Evolutionary conservation across 2,113 vertebrate genomes (phyloP).

Genomic region (Myiozetetes cayanensis): DNA sequence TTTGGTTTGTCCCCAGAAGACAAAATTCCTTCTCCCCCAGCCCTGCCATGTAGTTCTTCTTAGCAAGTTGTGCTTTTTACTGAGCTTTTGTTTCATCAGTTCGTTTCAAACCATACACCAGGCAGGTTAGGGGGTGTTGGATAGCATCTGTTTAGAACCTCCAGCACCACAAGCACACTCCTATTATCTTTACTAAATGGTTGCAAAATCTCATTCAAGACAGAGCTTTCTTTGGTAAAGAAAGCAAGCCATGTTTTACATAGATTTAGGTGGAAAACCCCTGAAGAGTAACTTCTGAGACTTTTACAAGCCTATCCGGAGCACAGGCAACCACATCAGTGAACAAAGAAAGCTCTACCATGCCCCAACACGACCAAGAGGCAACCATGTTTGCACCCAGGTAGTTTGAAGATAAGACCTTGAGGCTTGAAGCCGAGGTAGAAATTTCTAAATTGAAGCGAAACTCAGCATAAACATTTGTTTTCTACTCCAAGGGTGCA

Average conservation of each 20-base stretch:
- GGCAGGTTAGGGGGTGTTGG: background rate
- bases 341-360: background rate
- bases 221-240: background rate
- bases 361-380: background rate
- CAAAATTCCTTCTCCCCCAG: background rate
- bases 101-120: background rate
- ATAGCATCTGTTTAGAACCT: background rate
- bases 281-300: background rate
- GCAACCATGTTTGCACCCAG: background rate
- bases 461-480: background rate
- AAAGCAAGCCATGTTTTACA: background rate
- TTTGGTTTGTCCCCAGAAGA: background rate
- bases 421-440: background rate
- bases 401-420: background rate
- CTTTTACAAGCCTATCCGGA: background rate
- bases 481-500: background rate
- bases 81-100: background rate
- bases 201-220: background rate
- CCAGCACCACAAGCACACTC: background rate
- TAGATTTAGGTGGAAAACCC: background rate
- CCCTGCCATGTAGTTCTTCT: background rate
- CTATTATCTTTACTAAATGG: background rate
- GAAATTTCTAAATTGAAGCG: background rate
- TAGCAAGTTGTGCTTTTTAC: background rate
- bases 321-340: background rate